Evolutionary conservation across 1,140 invertebrate species (phyloP), one percentile per base, ranked within the genome.

Genomic region (Teleogryllus occipitalis): DNA sequence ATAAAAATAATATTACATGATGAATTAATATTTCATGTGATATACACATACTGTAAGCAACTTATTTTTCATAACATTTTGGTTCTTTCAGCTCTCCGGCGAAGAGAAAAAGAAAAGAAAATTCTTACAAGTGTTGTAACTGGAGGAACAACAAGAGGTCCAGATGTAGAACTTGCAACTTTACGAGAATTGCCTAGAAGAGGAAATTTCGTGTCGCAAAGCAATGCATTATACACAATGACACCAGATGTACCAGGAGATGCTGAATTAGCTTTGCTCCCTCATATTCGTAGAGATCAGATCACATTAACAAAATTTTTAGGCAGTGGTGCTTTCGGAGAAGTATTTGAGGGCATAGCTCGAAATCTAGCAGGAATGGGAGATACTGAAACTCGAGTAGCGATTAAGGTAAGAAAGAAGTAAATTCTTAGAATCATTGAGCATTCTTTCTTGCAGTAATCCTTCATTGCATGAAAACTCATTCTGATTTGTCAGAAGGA

Each of bases 311-410:
- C 91, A 0, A 96, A 96, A 85, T 96, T 97, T 84, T 87, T 99
- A 72, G 97, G 97, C 0, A 96, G 94, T 81, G 98, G 97, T 2
- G 96, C 96, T n/a, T 99, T 99, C 85, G 97, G 97, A 7, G 96
- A 98, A 87, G 97, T 99, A 4, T 98, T 94, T 85, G 95, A 98
- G 88, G 97, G 97, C 0, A 90, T 92, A 73, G 92, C 94, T 0
- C 90, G 90, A 82, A 89, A 91, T 81, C 85, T 94, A 46, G 84
- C 84, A 27, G 82, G 84, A 46, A 54, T 74, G 46, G 89, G 88
- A 54, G 88, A 86, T 8, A 86, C 83, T 8, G 89, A 86, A 21
- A 90, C 91, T 12, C 91, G 91, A 85, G 94, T 97, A 74, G 95
- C 95, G 73, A 92, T 97, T 10, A 97, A 97, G 88, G 94, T 95